A percentile compares a stretch with the other conserved stretches of the same genome.
phyloP scores from a whole-genome alignment of 2,113 vertebrate species.

The Sinocyclocheilus anshuiensis region DNA sequence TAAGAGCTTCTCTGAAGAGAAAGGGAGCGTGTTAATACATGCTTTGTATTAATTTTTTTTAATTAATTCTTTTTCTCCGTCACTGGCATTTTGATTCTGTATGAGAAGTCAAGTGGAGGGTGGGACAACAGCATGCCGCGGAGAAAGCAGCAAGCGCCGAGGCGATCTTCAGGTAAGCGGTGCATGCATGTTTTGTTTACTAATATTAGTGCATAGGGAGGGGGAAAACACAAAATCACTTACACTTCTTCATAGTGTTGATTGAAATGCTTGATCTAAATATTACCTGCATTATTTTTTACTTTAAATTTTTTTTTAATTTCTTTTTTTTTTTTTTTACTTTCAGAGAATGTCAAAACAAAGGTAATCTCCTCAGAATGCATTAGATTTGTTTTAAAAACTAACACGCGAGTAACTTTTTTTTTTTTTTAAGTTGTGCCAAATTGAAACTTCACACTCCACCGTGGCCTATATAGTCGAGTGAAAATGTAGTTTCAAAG shows the following conservation, averaged over 20 bases:
- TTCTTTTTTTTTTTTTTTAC: background rate
- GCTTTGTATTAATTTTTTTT: slow-evolving; percentile 65
- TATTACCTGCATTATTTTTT: background rate
- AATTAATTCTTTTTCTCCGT: slow-evolving; percentile 60
- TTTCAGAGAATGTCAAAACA: background rate
- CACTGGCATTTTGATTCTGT: slow-evolving; percentile 75
- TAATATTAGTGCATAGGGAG: background rate
- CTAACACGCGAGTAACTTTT: background rate
- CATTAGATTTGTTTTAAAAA: background rate
- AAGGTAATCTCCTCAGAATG: background rate
- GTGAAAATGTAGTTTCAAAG: slow-evolving; percentile 59
- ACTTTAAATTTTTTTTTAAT: background rate
- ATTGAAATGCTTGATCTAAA: background rate
- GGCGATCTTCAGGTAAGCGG: slow-evolving; percentile 90
- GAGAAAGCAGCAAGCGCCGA: slow-evolving; percentile 95
- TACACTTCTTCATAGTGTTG: background rate
- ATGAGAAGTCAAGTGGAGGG: slow-evolving; percentile 88
- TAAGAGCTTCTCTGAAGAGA: slow-evolving; percentile 42
- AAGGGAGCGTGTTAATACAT: slow-evolving; percentile 51
- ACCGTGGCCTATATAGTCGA: slow-evolving; percentile 23
- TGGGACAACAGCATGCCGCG: slow-evolving; percentile 89
- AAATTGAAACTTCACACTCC: slow-evolving; percentile 21
- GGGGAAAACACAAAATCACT: background rate
- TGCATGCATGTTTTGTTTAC: slow-evolving; percentile 21
- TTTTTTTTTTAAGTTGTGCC: slow-evolving; percentile 13